These are phyloP conservation scores for Chanos chanos DNA, from an alignment of 2,797 vertebrate genomes.

Conservation along the genomic window DNA sequence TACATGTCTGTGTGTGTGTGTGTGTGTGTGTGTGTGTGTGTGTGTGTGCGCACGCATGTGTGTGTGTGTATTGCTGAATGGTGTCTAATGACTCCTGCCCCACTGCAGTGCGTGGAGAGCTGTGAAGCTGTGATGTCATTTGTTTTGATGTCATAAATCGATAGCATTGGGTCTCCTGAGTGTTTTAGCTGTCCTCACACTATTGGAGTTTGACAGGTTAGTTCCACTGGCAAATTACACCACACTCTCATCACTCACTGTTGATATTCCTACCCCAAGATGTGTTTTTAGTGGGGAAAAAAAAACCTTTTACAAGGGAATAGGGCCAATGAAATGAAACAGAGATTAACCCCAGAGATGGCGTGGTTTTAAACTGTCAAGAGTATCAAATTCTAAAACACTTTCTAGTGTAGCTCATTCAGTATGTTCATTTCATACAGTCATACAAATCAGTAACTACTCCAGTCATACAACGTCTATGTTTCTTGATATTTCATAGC, in stretches of 20 bases:
- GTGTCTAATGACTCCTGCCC: constrained; percentile 44
- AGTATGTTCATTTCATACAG: too few species aligned
- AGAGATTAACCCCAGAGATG: too few species aligned
- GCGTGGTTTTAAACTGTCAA: too few species aligned
- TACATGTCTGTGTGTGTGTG: not conserved
- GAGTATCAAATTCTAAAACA: too few species aligned
- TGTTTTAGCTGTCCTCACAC: constrained; percentile 37
- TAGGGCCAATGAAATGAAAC: not conserved
- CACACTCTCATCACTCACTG: constrained; percentile 44
- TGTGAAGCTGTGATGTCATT: constrained; percentile 45
- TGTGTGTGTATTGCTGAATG: constrained; percentile 13
- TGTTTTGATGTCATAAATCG: constrained; percentile 48
- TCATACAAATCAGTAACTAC: not conserved
- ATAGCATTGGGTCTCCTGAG: constrained; percentile 39
- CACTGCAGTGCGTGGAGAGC: constrained; percentile 37
- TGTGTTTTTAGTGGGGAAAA: too few species aligned
- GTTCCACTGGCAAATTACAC: constrained; percentile 42
- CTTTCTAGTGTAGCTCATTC: too few species aligned
- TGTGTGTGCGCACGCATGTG: constrained; percentile 16
- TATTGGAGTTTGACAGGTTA: constrained; percentile 30
- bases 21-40: constrained; percentile 18
- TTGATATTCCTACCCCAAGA: too few species aligned
- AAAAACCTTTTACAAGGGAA: not conserved
- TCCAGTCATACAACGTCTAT: not conserved
- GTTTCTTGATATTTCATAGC: not conserved